Conservation (phyloP, 1,140 invertebrate species). For the Euura saliciscinereae region DNA sequence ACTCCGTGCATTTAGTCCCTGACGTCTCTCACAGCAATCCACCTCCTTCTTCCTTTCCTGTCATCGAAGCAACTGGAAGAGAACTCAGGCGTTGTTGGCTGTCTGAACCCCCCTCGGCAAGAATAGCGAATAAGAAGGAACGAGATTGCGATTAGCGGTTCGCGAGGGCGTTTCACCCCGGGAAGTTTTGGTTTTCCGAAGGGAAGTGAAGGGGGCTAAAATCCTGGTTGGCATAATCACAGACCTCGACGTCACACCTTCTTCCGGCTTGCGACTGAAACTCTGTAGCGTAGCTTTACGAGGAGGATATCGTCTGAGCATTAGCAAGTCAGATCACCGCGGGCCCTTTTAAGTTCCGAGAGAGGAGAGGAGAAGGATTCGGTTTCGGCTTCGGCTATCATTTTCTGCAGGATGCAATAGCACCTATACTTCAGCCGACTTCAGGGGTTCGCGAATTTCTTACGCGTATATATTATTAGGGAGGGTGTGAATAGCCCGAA, state of each 20-base stretch:
- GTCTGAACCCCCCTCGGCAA: too few species aligned
- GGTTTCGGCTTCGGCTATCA: not conserved
- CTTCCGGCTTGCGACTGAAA: not conserved
- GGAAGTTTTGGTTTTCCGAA: too few species aligned
- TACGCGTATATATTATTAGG: not conserved
- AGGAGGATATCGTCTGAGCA: not conserved
- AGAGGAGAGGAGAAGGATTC: not conserved
- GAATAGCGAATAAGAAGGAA: too few species aligned
- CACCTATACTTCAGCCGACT: not conserved
- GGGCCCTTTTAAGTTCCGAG: not conserved
- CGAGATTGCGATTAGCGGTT: too few species aligned
- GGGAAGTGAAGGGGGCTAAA: not conserved
- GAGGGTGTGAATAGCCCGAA: not conserved
- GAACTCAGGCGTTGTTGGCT: too few species aligned
- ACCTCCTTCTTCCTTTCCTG: too few species aligned
- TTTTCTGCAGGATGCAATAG: not conserved
- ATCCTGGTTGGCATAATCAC: not conserved
- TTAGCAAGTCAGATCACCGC: slow-evolving; percentile 1
- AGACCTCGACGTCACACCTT: not conserved
- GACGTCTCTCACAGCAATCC: too few species aligned
- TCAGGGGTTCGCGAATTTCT: not conserved
- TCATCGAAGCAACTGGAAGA: too few species aligned
- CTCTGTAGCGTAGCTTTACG: not conserved
- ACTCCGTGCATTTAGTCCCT: too few species aligned
- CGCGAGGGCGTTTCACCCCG: too few species aligned